Evolutionary conservation across 1,140 invertebrate species (phyloP), one percentile per base, ranked within the genome.

Genomic region (Zaprionus lachaisei): DNA sequence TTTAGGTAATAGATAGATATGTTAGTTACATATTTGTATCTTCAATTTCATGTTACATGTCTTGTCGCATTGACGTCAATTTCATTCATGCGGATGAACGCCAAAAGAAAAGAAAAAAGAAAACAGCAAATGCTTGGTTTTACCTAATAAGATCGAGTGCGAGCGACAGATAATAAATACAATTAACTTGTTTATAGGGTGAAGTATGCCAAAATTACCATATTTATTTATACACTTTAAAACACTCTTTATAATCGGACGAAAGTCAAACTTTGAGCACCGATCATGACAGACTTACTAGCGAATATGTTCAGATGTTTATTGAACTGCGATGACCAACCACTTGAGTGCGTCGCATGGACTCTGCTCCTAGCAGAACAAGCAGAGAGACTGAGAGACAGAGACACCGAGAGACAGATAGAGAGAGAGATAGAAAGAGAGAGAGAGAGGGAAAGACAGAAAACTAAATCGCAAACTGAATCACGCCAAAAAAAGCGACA

Each of bases 401-500:
- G 37, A 38, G n/a, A n/a, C n/a, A n/a, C n/a, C n/a, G 4, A 15
- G 12, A 38, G 37, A 38, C 0, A 38, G 37, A 38, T n/a, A n/a
- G 37, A 17, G 7, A 17, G n/a, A 17, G 0, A 17, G 41, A 17
- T n/a, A 44, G n/a, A 44, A 2, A n/a, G 5, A n/a, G 15, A 41
- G 6, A n/a, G n/a, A n/a, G 41, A 17, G 6, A 44, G 41, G 3
- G n/a, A 47, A 17, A 17, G 41, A 47, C n/a, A 68, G 37, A 60
- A 83, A 76, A 56, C 80, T 79, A 65, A 76, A 68, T 83, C 66
- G 64, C 37, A 64, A 75, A 60, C 76, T 63, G 72, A 78, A 78
- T 65, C 60, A 69, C 60, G 38, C 72, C 72, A 72, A 81, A 84
- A 84, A 78, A 70, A n/a, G 62, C 82, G 57, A 80, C 81, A 83